A percentile compares a stretch with the other conserved stretches of the same genome.
These are phyloP conservation scores for Otocyon megalotis DNA, from an alignment of 2,113 vertebrate species.

Conservation along the genomic window DNA sequence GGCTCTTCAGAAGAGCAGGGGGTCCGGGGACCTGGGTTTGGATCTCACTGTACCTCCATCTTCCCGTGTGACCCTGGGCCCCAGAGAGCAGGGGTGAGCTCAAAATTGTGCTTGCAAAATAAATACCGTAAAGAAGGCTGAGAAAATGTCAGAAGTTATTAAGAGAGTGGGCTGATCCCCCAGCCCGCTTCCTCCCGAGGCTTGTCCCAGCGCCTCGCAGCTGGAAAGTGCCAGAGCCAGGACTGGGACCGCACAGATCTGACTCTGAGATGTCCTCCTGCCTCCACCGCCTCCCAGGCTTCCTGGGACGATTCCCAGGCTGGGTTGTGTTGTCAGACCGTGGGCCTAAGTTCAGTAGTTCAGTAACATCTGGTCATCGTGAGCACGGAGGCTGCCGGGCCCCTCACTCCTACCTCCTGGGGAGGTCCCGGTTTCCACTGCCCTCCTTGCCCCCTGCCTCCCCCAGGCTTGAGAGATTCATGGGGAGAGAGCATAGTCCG, in stretches of 20 bases:
- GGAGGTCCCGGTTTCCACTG: background rate
- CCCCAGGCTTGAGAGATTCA: background rate
- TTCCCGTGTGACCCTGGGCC: background rate
- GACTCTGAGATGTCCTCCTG: background rate
- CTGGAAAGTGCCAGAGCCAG: background rate
- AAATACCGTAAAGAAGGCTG: background rate
- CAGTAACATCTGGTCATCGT: background rate
- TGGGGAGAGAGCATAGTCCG: fast-evolving
- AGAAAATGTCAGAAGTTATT: background rate
- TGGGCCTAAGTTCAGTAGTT: background rate
- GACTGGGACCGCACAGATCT: fast-evolving
- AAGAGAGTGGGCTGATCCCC: background rate
- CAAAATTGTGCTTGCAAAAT: background rate
- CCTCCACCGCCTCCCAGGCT: background rate
- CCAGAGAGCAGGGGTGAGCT: background rate
- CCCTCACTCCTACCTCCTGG: background rate
- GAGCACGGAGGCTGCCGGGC: background rate
- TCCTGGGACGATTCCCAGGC: background rate
- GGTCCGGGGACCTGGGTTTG: background rate
- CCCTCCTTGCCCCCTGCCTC: too few species aligned
- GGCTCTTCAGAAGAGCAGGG: background rate
- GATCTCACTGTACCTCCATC: background rate
- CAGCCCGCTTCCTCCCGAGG: background rate
- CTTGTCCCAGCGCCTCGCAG: background rate
- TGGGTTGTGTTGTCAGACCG: background rate